These are phyloP conservation scores for Thera britannica DNA, from an alignment of 2,888 invertebrate genomes.

Conservation along the genomic window DNA sequence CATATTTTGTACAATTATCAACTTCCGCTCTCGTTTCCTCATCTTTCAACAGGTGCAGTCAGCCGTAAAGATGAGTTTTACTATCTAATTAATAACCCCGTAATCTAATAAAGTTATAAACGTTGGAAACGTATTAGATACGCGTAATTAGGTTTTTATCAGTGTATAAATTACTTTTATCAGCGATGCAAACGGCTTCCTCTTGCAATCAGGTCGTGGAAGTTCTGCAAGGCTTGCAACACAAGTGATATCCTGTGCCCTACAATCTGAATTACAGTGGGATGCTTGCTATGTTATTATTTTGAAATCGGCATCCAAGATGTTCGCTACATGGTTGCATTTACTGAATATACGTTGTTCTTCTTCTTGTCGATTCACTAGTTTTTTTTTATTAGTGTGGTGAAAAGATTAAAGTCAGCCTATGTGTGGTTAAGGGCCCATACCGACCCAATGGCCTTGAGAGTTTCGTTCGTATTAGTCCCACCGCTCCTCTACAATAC, in stretches of 20 bases:
- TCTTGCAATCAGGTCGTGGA: slow-evolving; percentile 51
- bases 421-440: too few relatives aligned
- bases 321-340: slow-evolving; percentile 7
- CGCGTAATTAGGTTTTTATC: slow-evolving; percentile 53
- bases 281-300: slow-evolving; percentile 34
- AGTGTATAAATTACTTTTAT: slow-evolving; percentile 55
- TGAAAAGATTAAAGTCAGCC: too few relatives aligned
- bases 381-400: too few relatives aligned
- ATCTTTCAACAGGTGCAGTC: slow-evolving; percentile 29
- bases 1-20: slow-evolving; percentile 19
- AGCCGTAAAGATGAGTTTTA: slow-evolving; percentile 24
- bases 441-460: too few relatives aligned
- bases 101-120: slow-evolving; percentile 35
- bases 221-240: slow-evolving; percentile 47
- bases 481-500: too few relatives aligned
- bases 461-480: too few relatives aligned
- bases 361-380: too few relatives aligned
- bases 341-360: slow-evolving; percentile 13
- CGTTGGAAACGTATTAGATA: slow-evolving; percentile 41
- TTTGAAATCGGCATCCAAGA: slow-evolving; percentile 27
- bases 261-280: slow-evolving; percentile 41
- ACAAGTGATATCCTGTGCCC: slow-evolving; percentile 53
- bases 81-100: slow-evolving; percentile 19
- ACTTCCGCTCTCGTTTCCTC: slow-evolving; percentile 24
- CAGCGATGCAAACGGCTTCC: slow-evolving; percentile 51